phyloP scores from a whole-genome alignment of 2,797 vertebrate genomes.

The Poeciliopsis turneri region DNA sequence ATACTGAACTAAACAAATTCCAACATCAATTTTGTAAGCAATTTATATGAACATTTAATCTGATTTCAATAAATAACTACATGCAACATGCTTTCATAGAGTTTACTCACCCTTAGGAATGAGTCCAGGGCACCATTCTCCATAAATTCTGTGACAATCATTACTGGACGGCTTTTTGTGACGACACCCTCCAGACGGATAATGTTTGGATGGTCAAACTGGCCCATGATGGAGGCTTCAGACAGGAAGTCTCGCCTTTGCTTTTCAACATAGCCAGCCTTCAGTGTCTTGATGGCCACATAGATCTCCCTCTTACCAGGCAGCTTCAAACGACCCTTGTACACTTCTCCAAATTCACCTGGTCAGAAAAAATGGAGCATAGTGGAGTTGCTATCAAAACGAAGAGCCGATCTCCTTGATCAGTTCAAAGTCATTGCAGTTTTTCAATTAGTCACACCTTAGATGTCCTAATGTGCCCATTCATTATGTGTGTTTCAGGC shows the following conservation, averaged over 20 bases:
- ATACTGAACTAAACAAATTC: conserved; percentile 32
- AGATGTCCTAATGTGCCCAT: conserved; percentile 17
- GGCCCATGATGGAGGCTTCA: conserved; percentile 98
- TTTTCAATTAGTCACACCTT: conserved; percentile 2
- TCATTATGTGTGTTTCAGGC: conserved; percentile 35
- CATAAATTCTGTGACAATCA: conserved; percentile 99
- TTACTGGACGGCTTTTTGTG: conserved; percentile 97
- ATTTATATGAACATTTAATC: conserved; percentile 18
- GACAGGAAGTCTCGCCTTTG: conserved; percentile 97
- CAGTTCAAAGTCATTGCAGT: not conserved
- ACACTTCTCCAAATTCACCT: conserved; percentile 99
- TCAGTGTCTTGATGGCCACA: conserved; percentile 97
- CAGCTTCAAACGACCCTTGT: conserved; percentile 96
- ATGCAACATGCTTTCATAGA: conserved; percentile 1
- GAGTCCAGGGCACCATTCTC: conserved; percentile 98
- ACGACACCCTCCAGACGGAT: conserved; percentile 97
- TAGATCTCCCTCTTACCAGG: conserved; percentile 97
- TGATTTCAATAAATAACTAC: conserved; percentile 7
- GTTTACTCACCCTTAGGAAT: conserved; percentile 90
- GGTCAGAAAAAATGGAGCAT: conserved; percentile 18
- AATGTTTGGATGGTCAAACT: conserved; percentile 98
- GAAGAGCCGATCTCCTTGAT: not conserved
- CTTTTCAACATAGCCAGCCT: conserved; percentile 97
- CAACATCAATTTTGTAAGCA: conserved; percentile 35
- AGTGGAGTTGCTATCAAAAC: conserved; percentile 17